A percentile compares a stretch with the other conserved stretches of the same genome.
Evolutionary conservation across 2,888 invertebrate genomes (phyloP).

Genomic region (Torymus auratus): DNA sequence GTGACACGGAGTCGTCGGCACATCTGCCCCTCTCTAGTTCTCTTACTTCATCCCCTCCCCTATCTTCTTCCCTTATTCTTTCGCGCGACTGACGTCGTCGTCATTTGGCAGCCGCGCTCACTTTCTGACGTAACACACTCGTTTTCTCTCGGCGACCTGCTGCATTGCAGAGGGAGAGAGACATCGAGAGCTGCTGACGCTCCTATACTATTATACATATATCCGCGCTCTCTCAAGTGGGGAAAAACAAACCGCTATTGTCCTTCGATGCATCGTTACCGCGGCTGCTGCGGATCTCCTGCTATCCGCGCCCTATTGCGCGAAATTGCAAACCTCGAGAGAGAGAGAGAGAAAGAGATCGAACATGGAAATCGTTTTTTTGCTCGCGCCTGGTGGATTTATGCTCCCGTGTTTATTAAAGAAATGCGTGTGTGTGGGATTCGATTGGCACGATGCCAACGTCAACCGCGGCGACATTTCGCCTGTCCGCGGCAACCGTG

Average conservation of each 20-base stretch:
- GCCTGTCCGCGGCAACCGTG: too few species aligned
- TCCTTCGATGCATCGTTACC: background rate
- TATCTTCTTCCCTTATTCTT: slow-evolving; percentile 1
- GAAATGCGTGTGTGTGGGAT: slow-evolving; percentile 13
- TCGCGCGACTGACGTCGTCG: background rate
- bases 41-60: background rate
- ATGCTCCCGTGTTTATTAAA: background rate
- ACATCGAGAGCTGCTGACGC: background rate
- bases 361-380: too few species aligned
- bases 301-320: too few species aligned
- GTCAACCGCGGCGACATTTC: too few species aligned
- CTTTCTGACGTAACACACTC: slow-evolving; percentile 5
- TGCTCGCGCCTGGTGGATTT: background rate
- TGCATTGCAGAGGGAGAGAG: slow-evolving; percentile 30
- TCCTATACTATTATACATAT: too few species aligned
- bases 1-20: too few species aligned
- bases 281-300: too few species aligned
- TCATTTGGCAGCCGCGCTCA: background rate
- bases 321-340: too few species aligned
- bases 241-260: slow-evolving; percentile 27
- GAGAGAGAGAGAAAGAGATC: too few species aligned
- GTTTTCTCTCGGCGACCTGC: background rate
- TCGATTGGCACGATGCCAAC: slow-evolving; percentile 1
- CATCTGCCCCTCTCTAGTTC: background rate
- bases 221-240: too few species aligned